Percentiles rank a stretch among this genome's conserved stretches.
phyloP scores from a whole-genome alignment of 2,888 invertebrate species.

The Alviniconcha strummeri region DNA sequence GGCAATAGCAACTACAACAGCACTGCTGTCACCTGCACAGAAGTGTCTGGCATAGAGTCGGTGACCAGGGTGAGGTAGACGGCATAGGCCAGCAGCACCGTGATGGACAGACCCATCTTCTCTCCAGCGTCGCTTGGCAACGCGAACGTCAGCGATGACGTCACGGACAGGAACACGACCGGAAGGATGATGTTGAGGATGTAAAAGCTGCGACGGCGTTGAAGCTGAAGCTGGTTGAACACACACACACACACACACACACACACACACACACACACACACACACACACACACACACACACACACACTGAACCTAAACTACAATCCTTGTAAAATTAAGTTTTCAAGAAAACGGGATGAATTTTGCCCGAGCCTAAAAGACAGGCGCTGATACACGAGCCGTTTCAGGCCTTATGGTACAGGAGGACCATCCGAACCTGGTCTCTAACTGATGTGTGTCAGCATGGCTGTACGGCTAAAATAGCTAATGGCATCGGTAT shows the following conservation, averaged over 20 bases:
- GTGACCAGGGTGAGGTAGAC: constrained; percentile 42
- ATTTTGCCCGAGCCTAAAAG: too few relatives aligned
- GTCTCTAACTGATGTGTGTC: too few relatives aligned
- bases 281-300: constrained; percentile 1
- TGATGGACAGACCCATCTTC: constrained; percentile 38
- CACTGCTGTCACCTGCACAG: constrained; percentile 27
- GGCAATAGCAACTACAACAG: too few relatives aligned
- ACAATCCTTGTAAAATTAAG: too few relatives aligned
- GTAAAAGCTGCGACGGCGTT: constrained; percentile 38
- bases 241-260: constrained; percentile 3
- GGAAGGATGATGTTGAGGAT: constrained; percentile 42
- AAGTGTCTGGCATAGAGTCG: constrained; percentile 39
- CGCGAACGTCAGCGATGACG: constrained; percentile 38
- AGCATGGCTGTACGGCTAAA: too few relatives aligned
- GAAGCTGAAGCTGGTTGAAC: constrained; percentile 22
- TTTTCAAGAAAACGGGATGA: too few relatives aligned
- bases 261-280: not conserved
- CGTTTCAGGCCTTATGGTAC: too few relatives aligned
- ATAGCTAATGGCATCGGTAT: too few relatives aligned
- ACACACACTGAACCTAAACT: not conserved
- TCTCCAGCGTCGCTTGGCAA: constrained; percentile 42
- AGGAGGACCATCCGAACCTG: too few relatives aligned
- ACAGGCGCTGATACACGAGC: too few relatives aligned
- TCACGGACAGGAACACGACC: constrained; percentile 34
- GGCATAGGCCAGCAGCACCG: constrained; percentile 39